These are phyloP conservation scores for Delphinus delphis DNA, from an alignment of 2,113 vertebrate genomes.

Conservation along the genomic window DNA sequence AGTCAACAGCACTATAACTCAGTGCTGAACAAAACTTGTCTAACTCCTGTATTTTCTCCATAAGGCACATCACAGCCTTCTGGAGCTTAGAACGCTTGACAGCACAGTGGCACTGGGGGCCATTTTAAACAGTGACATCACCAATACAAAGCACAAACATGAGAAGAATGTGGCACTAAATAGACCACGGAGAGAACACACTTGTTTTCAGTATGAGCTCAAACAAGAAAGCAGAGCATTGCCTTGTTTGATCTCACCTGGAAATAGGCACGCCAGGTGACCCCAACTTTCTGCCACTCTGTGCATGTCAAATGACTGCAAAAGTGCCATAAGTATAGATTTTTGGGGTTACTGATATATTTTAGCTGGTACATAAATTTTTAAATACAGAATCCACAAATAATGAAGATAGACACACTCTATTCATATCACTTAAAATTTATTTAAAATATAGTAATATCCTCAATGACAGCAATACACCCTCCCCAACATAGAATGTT, in stretches of 20 bases:
- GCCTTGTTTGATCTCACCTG: background rate
- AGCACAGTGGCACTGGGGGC: background rate
- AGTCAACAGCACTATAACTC: background rate
- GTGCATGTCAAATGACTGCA: background rate
- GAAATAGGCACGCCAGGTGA: rapidly evolving
- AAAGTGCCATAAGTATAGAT: too few relatives aligned
- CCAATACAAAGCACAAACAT: background rate
- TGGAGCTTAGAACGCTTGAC: background rate
- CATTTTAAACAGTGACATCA: background rate
- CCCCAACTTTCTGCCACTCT: background rate
- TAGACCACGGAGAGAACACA: background rate
- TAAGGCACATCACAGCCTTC: background rate
- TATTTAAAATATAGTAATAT: background rate
- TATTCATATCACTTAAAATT: background rate
- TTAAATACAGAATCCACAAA: background rate
- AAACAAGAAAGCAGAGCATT: background rate
- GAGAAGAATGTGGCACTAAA: background rate
- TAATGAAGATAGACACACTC: background rate
- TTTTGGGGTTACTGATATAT: background rate
- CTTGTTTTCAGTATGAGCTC: background rate
- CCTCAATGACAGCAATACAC: background rate
- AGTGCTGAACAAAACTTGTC: background rate
- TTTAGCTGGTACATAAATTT: background rate
- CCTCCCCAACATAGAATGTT: background rate
- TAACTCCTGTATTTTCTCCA: background rate